Evolutionary conservation across 2,888 invertebrate genomes (phyloP).

Genomic region (Chrysina gloriosa): DNA sequence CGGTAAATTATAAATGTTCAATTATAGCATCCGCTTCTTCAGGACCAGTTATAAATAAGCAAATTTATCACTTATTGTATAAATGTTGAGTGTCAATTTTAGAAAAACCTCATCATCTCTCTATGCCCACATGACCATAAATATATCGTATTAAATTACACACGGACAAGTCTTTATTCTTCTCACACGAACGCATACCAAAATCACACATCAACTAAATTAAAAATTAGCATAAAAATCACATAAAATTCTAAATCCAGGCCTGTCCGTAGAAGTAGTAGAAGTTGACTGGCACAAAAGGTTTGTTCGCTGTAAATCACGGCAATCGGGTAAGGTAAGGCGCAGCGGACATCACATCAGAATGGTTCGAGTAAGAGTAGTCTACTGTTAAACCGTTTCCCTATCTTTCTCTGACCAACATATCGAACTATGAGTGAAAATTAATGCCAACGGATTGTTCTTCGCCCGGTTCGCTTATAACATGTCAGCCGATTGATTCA

Average conservation of each 20-base stretch:
- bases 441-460: conserved; percentile 36
- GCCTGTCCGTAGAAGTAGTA: conserved; percentile 55
- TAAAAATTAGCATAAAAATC: conserved; percentile 65
- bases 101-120: conserved; percentile 24
- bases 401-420: conserved; percentile 25
- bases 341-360: conserved; percentile 48
- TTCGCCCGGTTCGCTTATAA: conserved; percentile 46
- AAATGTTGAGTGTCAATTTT: conserved; percentile 27
- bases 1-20: conserved; percentile 9
- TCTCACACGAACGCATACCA: conserved; percentile 38
- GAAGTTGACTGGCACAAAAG: conserved; percentile 64
- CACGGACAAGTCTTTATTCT: conserved; percentile 35
- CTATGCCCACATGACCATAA: conserved; percentile 47
- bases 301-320: conserved; percentile 64
- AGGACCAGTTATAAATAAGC: conserved; percentile 9
- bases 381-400: conserved; percentile 18
- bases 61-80: conserved; percentile 27
- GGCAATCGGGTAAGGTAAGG: conserved; percentile 50
- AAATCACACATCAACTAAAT: conserved; percentile 58
- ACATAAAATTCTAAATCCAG: conserved; percentile 63
- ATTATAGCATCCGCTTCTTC: conserved; percentile 10
- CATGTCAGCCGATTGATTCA: conserved; percentile 52
- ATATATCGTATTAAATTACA: conserved; percentile 53
- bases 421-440: conserved; percentile 27
- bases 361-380: conserved; percentile 37